These are phyloP conservation scores for Calcarius ornatus DNA, from an alignment of 2,113 vertebrate genomes.

Conservation along the genomic window DNA sequence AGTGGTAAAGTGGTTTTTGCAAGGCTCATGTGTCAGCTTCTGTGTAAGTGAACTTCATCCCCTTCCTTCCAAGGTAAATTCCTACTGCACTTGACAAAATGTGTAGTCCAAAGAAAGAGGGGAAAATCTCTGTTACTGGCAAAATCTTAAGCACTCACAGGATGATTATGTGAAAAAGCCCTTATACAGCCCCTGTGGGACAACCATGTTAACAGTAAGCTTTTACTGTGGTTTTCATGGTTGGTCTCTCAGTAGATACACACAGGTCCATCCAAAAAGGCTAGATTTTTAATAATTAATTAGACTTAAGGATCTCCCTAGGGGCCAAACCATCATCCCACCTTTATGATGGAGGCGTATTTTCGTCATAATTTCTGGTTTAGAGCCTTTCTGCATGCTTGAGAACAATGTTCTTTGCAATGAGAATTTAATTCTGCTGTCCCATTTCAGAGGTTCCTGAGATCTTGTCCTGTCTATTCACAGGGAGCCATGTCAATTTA, in stretches of 20 bases:
- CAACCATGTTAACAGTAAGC: constrained; percentile 36
- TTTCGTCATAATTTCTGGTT: neutral
- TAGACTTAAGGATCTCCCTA: neutral
- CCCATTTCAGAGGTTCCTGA: neutral
- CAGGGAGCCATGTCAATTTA: neutral
- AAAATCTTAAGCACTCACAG: constrained; percentile 19
- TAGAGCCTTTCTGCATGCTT: neutral
- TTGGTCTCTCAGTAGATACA: constrained; percentile 12
- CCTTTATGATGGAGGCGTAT: neutral
- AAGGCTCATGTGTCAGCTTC: constrained; percentile 23
- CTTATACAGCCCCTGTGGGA: constrained; percentile 24
- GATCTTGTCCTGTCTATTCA: neutral
- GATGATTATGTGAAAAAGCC: constrained; percentile 31
- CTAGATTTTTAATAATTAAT: neutral
- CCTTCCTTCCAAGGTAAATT: neutral
- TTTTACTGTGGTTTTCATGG: constrained; percentile 42
- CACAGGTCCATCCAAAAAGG: neutral
- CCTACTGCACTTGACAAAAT: constrained; percentile 15
- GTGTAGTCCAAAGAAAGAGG: neutral
- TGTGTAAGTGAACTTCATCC: constrained; percentile 4
- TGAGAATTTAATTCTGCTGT: neutral
- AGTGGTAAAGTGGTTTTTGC: constrained; percentile 35
- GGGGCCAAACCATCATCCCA: neutral
- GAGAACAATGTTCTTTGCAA: neutral
- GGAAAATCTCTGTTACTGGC: constrained; percentile 26